Evolutionary conservation across 2,797 vertebrate genomes (phyloP).

Genomic region (Ibycter americanus): DNA sequence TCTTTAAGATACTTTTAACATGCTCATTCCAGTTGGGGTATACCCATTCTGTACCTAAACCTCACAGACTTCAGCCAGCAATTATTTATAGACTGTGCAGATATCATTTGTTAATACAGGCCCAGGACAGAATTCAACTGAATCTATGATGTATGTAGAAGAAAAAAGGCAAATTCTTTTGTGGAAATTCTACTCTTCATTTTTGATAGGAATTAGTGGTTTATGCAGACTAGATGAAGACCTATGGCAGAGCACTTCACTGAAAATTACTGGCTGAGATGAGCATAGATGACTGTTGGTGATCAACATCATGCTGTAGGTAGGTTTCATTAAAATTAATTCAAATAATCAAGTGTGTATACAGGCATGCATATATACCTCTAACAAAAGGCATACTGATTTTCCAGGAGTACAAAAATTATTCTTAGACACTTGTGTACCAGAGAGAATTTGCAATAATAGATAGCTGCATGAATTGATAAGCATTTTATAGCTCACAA

Average conservation of each 20-base stretch:
- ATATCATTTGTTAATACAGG: background rate
- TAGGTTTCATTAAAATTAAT: background rate
- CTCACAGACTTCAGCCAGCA: background rate
- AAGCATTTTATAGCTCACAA: background rate
- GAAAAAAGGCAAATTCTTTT: background rate
- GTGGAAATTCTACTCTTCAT: background rate
- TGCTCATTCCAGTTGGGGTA: background rate
- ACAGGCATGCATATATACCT: background rate
- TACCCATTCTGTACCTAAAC: background rate
- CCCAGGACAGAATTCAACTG: background rate
- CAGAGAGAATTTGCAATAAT: background rate
- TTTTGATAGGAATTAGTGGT: background rate
- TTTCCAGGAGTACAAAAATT: background rate
- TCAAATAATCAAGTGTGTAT: background rate
- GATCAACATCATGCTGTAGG: background rate
- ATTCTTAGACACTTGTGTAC: background rate
- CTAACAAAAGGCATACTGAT: background rate
- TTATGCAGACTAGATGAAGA: background rate
- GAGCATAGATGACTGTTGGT: background rate
- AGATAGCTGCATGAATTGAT: background rate
- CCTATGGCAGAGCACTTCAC: background rate
- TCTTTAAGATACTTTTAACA: background rate
- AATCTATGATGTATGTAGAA: background rate
- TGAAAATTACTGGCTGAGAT: background rate
- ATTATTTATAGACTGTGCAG: background rate